Percentiles rank a stretch among this genome's conserved stretches.
These are phyloP conservation scores for Actias luna DNA, from an alignment of 2,888 invertebrate genomes.

Conservation along the genomic window DNA sequence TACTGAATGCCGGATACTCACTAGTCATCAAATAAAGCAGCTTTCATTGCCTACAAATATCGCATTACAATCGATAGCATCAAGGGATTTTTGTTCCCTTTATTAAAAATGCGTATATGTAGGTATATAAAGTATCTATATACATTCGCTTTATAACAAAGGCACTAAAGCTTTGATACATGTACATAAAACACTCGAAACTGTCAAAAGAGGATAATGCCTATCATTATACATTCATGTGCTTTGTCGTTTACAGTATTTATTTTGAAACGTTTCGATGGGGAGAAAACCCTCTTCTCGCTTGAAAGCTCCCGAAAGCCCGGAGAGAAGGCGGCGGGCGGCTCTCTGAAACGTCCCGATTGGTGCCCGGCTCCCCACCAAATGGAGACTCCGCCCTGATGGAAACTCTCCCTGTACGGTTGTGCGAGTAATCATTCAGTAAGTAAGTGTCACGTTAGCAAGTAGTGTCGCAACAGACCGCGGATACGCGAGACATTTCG, in stretches of 20 bases:
- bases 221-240: conserved; percentile 81
- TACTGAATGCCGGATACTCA: conserved; percentile 4
- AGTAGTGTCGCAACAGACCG: conserved; percentile 36
- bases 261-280: conserved; percentile 75
- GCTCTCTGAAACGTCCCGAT: conserved; percentile 46
- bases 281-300: conserved; percentile 76
- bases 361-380: conserved; percentile 66
- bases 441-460: conserved; percentile 43
- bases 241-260: conserved; percentile 80
- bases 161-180: conserved; percentile 73
- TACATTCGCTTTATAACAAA: conserved; percentile 70
- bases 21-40: conserved; percentile 56
- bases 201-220: conserved; percentile 73
- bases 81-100: conserved; percentile 68
- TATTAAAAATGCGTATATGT: conserved; percentile 56
- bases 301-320: conserved; percentile 76
- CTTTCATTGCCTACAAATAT: conserved; percentile 68
- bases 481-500: conserved; percentile 30
- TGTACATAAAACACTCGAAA: conserved; percentile 80
- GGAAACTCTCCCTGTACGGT: conserved; percentile 53
- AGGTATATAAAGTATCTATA: conserved; percentile 25
- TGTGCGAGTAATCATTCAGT: conserved; percentile 54
- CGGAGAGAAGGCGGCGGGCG: conserved; percentile 69
- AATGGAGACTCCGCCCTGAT: conserved; percentile 63
- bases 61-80: conserved; percentile 71